phyloP scores from a whole-genome alignment of 2,113 vertebrate genomes.

The Varanus komodoensis region DNA sequence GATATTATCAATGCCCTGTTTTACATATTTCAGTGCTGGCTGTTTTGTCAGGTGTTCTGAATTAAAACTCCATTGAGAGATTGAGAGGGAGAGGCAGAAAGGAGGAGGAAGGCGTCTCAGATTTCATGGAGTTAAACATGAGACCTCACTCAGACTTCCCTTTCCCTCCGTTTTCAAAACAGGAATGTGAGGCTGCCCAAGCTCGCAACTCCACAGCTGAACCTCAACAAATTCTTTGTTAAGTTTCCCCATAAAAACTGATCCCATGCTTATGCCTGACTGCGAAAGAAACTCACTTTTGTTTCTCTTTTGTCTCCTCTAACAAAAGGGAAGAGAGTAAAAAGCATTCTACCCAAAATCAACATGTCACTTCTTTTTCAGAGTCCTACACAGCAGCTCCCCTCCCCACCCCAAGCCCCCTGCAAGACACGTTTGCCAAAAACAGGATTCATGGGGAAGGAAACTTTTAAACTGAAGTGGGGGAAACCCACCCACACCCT shows the following conservation, averaged over 20 bases:
- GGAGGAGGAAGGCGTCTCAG: slow-evolving; percentile 14
- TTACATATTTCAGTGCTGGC: slow-evolving; percentile 56
- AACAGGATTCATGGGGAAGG: not conserved
- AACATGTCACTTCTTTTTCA: slow-evolving; percentile 81
- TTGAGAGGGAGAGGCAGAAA: not conserved
- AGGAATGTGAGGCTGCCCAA: slow-evolving; percentile 75
- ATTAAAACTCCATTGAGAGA: slow-evolving; percentile 56
- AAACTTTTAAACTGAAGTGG: not conserved
- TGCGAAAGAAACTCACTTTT: slow-evolving; percentile 76
- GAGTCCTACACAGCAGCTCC: slow-evolving; percentile 58
- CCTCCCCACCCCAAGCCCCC: not conserved
- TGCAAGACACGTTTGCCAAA: slow-evolving; percentile 16
- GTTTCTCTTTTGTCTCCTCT: slow-evolving; percentile 80
- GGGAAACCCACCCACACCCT: no score
- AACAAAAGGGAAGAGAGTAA: slow-evolving; percentile 78
- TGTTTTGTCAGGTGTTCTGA: slow-evolving; percentile 71
- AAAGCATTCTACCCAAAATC: slow-evolving; percentile 78
- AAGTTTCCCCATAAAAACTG: slow-evolving; percentile 73
- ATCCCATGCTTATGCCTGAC: slow-evolving; percentile 75
- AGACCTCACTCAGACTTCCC: slow-evolving; percentile 56
- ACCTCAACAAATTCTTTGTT: slow-evolving; percentile 71
- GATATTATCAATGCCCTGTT: slow-evolving; percentile 17
- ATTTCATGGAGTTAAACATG: slow-evolving; percentile 68
- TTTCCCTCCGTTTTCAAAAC: slow-evolving; percentile 70
- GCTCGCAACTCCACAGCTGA: slow-evolving; percentile 70